Percentiles rank a stretch among this genome's conserved stretches.
Conservation (phyloP, 2,888 invertebrate genomes). For the Timema podura region DNA sequence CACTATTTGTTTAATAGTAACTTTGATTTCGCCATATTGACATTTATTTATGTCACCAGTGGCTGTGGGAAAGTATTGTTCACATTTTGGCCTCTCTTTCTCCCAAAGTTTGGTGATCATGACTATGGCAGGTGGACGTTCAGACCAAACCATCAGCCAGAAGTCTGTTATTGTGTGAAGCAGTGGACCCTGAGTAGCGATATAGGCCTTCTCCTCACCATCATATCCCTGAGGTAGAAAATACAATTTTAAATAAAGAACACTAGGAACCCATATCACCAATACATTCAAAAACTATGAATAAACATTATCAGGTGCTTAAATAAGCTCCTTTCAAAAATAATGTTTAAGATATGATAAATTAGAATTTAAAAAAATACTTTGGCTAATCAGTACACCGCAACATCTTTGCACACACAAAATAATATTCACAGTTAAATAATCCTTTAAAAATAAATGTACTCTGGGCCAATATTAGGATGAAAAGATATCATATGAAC, state of each 20-base stretch:
- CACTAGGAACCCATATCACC: too few species aligned
- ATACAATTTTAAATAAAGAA: not conserved
- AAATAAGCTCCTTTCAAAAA: not conserved
- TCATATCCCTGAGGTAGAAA: conserved; percentile 71
- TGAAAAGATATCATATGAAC: too few species aligned
- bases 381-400: not conserved
- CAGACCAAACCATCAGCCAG: conserved; percentile 78
- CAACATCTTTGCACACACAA: too few species aligned
- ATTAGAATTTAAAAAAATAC: not conserved
- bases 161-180: conserved; percentile 86
- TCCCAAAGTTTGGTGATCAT: conserved; percentile 91
- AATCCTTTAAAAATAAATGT: too few species aligned
- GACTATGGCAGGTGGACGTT: conserved; percentile 60
- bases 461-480: too few species aligned
- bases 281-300: not conserved
- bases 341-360: not conserved
- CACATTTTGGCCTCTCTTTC: conserved; percentile 79
- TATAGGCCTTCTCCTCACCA: conserved; percentile 78
- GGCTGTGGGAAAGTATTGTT: conserved; percentile 71
- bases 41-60: conserved; percentile 34
- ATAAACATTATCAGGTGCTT: not conserved
- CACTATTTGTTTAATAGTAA: conserved; percentile 48
- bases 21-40: conserved; percentile 50
- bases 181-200: conserved; percentile 91
- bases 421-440: too few species aligned